Base-by-base conservation (phyloP, 2,888 invertebrate genomes). In the Ormia ochracea region DNA sequence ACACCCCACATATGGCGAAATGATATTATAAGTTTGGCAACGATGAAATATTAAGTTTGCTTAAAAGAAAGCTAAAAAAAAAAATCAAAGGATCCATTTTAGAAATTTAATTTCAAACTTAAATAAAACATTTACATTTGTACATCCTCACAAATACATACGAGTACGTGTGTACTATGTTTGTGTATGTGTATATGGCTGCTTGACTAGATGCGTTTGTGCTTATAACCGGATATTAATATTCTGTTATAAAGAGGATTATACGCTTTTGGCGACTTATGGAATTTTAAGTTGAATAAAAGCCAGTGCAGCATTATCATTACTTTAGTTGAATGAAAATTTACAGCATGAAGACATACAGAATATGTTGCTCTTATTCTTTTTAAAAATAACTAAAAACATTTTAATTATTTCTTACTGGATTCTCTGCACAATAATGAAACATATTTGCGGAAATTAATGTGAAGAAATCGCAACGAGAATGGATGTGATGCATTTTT, bases 41-140 rank as follows among this genome's bases (percentile, higher is more conserved):
- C 73, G 73, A 74, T 65, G 73, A 72, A 72, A 72, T 41, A 70
- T 70, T 59, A 59, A 70, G 50, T 72, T 72, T 41, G 28, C 23
- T 23, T n/a, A 58, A 58, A 14, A n/a, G 21, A 17, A 23, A 56
- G 45, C 6, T 19, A n/a, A 36, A 33, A 63, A 31, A 33, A 26
- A 41, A 26, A 56, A 56, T 66, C 66, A 66, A 74, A 66, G 19
- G 58, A 66, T 74, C 50, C 50, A 43, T 66, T 74, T 66, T 50
- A 66, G 66, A 74, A 74, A 66, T 74, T 74, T 74, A 74, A 74
- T 66, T 66, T 74, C 48, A 52, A 74, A 74, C 41, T 74, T 74
- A 66, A 74, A 74, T 66, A 74, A 59, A 74, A 74, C 73, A 74
- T 74, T 65, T 52, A 17, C 59, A 38, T 58, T 58, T 4, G 33